Conservation (phyloP, 2,888 invertebrate genomes). For the Lymantria dispar region DNA sequence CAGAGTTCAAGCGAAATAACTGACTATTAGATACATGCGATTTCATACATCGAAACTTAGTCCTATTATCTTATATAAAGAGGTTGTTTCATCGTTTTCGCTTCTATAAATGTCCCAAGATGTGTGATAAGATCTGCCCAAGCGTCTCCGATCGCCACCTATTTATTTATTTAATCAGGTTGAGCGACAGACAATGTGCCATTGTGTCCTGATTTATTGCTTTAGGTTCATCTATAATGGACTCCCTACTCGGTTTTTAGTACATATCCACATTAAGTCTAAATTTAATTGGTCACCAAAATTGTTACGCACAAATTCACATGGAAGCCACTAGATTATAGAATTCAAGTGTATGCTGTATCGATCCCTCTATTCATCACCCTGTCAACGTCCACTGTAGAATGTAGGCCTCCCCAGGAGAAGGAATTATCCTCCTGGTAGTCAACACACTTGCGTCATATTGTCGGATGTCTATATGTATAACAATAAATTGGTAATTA, state of each 20-base stretch:
- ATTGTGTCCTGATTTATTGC: conserved; percentile 78
- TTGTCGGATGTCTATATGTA: no score
- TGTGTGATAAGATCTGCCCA: conserved; percentile 70
- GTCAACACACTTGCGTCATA: no score
- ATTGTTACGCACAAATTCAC: conserved; percentile 25
- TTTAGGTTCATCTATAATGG: conserved; percentile 58
- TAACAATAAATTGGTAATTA: no score
- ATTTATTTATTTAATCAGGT: conserved; percentile 78
- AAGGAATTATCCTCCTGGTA: no score
- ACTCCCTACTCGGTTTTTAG: conserved; percentile 44
- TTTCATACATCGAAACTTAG: conserved; percentile 44
- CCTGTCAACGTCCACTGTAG: conserved; percentile 13
- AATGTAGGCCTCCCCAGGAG: conserved; percentile 16
- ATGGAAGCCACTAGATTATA: conserved; percentile 16
- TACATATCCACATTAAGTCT: conserved; percentile 44
- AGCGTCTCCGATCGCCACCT: conserved; percentile 71
- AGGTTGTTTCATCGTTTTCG: conserved; percentile 52
- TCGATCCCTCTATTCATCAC: conserved; percentile 10
- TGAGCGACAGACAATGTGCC: conserved; percentile 80
- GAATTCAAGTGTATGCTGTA: conserved; percentile 28
- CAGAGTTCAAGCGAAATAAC: conserved; percentile 32
- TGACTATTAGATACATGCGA: conserved; percentile 47
- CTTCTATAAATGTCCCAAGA: conserved; percentile 61
- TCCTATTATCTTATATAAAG: conserved; percentile 50
- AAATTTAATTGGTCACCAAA: conserved; percentile 32